phyloP scores from a whole-genome alignment of 2,797 vertebrate species.

The Gallinago stenura region DNA sequence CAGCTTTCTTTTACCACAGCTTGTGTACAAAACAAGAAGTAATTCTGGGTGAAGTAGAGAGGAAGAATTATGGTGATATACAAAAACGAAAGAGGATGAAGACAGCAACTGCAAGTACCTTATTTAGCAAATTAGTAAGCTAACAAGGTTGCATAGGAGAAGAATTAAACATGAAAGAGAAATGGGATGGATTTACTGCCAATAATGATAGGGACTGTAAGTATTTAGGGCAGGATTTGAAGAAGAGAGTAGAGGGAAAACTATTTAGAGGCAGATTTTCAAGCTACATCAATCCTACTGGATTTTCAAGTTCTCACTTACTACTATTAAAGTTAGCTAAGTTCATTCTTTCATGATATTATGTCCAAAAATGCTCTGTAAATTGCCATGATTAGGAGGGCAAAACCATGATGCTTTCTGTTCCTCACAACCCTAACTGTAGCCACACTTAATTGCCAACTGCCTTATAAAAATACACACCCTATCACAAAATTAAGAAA shows the following conservation, averaged over 20 bases:
- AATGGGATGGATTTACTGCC: background rate
- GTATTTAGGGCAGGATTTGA: background rate
- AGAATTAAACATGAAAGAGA: background rate
- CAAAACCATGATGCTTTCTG: background rate
- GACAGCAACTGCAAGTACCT: background rate
- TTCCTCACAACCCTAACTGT: background rate
- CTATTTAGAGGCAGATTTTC: background rate
- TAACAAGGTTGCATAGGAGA: background rate
- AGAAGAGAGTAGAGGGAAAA: background rate
- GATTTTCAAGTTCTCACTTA: background rate
- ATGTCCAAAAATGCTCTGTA: background rate
- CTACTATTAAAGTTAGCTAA: background rate
- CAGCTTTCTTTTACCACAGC: background rate
- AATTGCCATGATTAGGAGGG: background rate
- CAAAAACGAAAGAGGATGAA: background rate
- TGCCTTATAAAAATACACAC: background rate
- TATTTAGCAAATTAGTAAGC: background rate
- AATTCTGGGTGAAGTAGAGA: background rate
- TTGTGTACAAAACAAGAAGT: background rate
- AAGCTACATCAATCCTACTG: background rate
- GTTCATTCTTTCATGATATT: background rate
- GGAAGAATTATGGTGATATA: background rate
- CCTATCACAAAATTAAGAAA: background rate
- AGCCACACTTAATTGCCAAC: background rate
- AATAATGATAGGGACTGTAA: background rate